phyloP scores from a whole-genome alignment of 2,113 vertebrate genomes.

The Microcebus lehilahytsara region DNA sequence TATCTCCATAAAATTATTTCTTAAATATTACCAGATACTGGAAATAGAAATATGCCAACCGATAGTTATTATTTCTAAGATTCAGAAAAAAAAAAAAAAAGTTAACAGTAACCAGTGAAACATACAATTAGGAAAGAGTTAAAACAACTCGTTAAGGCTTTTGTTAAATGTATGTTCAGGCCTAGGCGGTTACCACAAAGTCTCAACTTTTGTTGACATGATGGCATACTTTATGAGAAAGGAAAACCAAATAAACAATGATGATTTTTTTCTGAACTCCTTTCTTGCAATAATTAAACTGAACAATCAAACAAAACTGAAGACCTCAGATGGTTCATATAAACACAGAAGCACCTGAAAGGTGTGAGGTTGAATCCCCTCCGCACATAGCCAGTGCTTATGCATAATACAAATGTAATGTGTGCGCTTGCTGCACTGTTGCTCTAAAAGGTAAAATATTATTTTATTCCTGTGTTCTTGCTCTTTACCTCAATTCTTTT shows the following conservation, averaged over 20 bases:
- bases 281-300: not conserved
- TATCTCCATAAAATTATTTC: not conserved
- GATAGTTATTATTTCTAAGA: not conserved
- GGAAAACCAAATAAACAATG: not conserved
- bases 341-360: not conserved
- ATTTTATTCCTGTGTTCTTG: not conserved
- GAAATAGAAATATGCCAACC: not conserved
- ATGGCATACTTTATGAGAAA: not conserved
- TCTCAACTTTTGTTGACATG: not conserved
- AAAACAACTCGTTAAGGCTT: not conserved
- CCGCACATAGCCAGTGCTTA: not conserved
- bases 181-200: not conserved
- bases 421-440: not conserved
- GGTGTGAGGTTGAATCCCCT: not conserved
- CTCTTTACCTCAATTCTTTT: conserved; percentile 18
- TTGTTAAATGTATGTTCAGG: too few species aligned
- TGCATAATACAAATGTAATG: not conserved
- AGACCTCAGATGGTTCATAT: not conserved
- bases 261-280: not conserved
- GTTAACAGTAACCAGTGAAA: not conserved
- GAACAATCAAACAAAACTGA: not conserved
- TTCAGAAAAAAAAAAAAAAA: not conserved
- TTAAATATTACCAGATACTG: not conserved
- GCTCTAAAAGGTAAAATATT: not conserved
- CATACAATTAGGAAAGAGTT: not conserved